These are phyloP conservation scores for Beroe forskalii DNA, from an alignment of 37 sponge, comb jelly and placozoan genomes.

Conservation along the genomic window DNA sequence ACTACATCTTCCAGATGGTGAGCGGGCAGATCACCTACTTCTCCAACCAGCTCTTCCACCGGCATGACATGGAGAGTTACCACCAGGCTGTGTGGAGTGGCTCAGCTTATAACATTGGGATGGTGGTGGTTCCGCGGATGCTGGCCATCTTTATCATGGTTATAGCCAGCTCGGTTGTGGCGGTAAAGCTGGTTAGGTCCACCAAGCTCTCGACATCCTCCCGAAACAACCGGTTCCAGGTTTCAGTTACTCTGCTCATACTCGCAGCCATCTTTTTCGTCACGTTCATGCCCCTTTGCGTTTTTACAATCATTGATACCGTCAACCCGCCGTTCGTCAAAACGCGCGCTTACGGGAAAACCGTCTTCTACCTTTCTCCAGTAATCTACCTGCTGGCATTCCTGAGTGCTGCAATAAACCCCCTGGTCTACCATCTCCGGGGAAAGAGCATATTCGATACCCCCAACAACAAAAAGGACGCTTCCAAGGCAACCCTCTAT, in stretches of 20 bases:
- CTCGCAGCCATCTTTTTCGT: slow-evolving; percentile 26
- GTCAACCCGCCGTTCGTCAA: not conserved
- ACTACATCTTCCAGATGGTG: not conserved
- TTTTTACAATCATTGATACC: slow-evolving; percentile 11
- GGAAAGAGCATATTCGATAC: slow-evolving; percentile 30
- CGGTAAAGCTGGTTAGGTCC: not conserved
- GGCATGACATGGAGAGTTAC: not conserved
- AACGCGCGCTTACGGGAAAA: too few relatives aligned
- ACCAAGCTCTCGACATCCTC: not conserved
- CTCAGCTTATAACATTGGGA: not conserved
- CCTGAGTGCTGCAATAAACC: slow-evolving; percentile 33
- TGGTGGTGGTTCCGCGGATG: not conserved
- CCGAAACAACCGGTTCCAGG: not conserved
- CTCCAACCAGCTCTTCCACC: not conserved
- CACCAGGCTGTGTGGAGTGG: not conserved
- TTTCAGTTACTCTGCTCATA: slow-evolving; percentile 9
- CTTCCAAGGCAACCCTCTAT: not conserved
- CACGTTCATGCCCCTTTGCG: not conserved
- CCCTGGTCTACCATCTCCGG: slow-evolving; percentile 41
- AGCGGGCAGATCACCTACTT: slow-evolving; percentile 8
- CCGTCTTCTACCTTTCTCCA: not conserved
- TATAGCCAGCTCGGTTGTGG: not conserved
- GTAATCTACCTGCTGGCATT: slow-evolving; percentile 7
- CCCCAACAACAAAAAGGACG: not conserved
- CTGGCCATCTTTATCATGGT: slow-evolving; percentile 27